Base-by-base conservation (phyloP, 2,113 vertebrate genomes). In the Cebus imitator region DNA sequence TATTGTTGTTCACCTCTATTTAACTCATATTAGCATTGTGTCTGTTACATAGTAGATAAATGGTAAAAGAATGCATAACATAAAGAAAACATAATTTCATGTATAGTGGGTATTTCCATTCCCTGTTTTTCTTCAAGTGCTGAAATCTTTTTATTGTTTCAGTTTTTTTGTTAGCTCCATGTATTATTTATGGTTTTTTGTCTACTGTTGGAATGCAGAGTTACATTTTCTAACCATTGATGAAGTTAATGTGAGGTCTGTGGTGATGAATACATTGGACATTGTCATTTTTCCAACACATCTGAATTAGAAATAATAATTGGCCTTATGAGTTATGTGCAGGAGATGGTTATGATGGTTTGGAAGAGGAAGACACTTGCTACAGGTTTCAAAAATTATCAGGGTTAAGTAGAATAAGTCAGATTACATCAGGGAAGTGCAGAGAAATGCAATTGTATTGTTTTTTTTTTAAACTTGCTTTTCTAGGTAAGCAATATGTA, bases 271-370 rank as follows among this genome's bases (percentile, higher is more conserved):
- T 90, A 85, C 80, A 45, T 79, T 82, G 93, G 73, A 83, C 20
- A 55, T 90, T 97, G 40, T 95, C 16, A 61, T 89, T 97, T 76
- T 80, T 43, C 35, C 45, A 95, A 10, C 79, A 91, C 16, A 83
- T 76, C 58, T 83, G 17, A 96, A 78, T 92, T 58, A 84, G 32
- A 90, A 80, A 61, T 80, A 91, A 30, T 52, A 43, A 79, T 45
- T 75, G 17, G 1, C 16, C 9, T 64, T 87, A 72, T 57, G 43
- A 82, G 88, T 76, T 72, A 68, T 30, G 9, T 57, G 10, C 76
- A 81, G 18, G 70, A 40, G 25, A 43, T 92, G 52, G 45, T 40
- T 94, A 3, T 68, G 7, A 37, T 8, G 35, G 48, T 87, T 87
- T 94, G 43, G 50, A 94, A 27, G 9, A 48, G 64, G 55, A n/a